These are phyloP conservation scores for Drosophila willistoni DNA, from an alignment of 1,140 invertebrate species.

Conservation along the genomic window DNA sequence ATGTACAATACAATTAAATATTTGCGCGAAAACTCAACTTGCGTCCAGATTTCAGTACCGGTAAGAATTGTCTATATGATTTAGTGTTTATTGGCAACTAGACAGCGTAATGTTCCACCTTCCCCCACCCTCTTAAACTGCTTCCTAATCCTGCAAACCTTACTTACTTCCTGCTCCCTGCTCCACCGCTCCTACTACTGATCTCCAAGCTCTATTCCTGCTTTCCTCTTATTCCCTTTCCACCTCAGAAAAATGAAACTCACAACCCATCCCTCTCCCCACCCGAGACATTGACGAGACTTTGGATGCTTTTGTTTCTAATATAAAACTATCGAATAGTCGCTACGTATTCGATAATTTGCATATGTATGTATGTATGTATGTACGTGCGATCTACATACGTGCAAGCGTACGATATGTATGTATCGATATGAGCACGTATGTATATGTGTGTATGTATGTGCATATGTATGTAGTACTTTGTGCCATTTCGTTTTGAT, in stretches of 20 bases:
- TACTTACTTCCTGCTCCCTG: background rate
- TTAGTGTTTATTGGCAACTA: constrained; percentile 69
- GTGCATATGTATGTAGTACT: constrained; percentile 11
- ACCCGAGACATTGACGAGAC: constrained; percentile 17
- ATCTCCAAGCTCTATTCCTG: background rate
- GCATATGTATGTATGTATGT: constrained; percentile 13
- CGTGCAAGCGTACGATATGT: background rate
- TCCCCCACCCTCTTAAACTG: background rate
- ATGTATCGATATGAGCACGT: background rate
- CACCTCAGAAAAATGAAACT: background rate
- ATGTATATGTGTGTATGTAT: constrained; percentile 6
- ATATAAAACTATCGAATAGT: constrained; percentile 14
- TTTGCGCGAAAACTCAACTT: constrained; percentile 60
- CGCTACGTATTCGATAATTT: constrained; percentile 22
- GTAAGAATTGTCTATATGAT: constrained; percentile 74
- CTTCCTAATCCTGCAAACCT: background rate
- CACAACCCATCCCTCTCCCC: background rate
- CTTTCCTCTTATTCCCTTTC: background rate
- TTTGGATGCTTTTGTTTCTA: constrained; percentile 20
- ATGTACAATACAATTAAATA: constrained; percentile 23
- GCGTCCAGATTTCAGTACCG: constrained; percentile 79
- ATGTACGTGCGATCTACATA: background rate
- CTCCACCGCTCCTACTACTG: background rate
- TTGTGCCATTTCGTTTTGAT: constrained; percentile 21
- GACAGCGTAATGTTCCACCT: constrained; percentile 47